Evolutionary conservation across 2,797 vertebrate species (phyloP).

Genomic region (Discoglossus pictus): DNA sequence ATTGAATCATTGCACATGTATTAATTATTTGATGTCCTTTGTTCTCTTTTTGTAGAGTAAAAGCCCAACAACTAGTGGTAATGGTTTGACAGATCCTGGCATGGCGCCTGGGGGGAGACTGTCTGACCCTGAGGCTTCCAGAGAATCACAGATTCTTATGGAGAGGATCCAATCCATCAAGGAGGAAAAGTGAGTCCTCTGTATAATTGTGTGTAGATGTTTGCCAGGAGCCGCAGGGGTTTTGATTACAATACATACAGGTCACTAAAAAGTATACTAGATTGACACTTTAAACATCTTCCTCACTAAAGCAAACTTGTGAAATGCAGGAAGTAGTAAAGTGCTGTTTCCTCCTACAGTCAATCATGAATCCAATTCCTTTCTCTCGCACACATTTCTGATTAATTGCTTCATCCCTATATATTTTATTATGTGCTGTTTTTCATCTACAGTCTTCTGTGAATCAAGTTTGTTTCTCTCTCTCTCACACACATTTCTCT

Average conservation of each 20-base stretch:
- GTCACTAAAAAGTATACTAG: too few species aligned
- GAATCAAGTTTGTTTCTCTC: too few species aligned
- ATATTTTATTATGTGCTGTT: too few species aligned
- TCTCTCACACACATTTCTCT: not conserved
- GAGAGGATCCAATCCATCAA: conserved; percentile 93
- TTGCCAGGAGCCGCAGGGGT: not conserved
- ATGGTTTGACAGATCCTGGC: conserved; percentile 63
- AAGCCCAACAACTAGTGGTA: conserved; percentile 56
- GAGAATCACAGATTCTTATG: conserved; percentile 82
- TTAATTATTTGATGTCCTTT: not conserved
- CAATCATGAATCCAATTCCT: too few species aligned
- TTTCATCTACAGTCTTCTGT: too few species aligned
- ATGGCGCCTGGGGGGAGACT: conserved; percentile 80
- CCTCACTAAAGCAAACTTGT: too few species aligned
- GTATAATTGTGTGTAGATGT: not conserved
- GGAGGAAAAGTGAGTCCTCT: conserved; percentile 87
- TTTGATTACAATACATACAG: too few species aligned
- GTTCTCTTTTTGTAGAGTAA: conserved; percentile 63
- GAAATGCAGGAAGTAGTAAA: too few species aligned
- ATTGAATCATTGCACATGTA: not conserved
- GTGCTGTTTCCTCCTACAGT: not conserved
- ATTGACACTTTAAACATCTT: too few species aligned
- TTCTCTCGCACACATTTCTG: too few species aligned
- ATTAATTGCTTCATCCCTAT: too few species aligned
- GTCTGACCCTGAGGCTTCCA: conserved; percentile 76